Evolutionary conservation across 2,797 vertebrate species (phyloP).

Genomic region (Tadarida brasiliensis): DNA sequence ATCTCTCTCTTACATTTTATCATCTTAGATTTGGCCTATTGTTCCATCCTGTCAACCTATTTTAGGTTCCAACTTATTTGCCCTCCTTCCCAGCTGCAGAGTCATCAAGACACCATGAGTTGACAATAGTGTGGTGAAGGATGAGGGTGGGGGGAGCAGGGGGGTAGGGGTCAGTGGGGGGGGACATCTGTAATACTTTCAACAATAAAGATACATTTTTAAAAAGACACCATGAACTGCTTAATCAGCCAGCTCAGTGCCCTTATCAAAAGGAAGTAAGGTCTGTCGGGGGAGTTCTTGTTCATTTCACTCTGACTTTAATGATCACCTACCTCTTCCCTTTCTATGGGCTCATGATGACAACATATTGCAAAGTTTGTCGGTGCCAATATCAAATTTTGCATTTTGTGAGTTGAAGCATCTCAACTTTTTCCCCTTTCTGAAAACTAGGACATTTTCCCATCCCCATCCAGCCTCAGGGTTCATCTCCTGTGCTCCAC

Average conservation of each 20-base stretch:
- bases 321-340: background rate
- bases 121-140: no score
- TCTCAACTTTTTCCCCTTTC: slow-evolving; percentile 25
- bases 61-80: slow-evolving; percentile 55
- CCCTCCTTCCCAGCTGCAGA: slow-evolving; percentile 61
- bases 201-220: no score
- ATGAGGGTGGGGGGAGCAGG: no score
- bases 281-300: background rate
- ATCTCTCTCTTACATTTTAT: slow-evolving; percentile 58
- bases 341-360: background rate
- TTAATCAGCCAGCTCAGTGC: background rate
- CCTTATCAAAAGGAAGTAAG: slow-evolving; percentile 43
- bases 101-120: background rate
- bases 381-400: background rate
- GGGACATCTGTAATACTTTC: no score
- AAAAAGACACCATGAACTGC: background rate
- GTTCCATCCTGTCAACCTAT: slow-evolving; percentile 69
- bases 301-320: background rate
- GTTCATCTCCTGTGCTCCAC: background rate
- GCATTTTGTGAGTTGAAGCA: background rate
- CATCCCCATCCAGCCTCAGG: background rate
- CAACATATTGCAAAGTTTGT: background rate
- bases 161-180: no score
- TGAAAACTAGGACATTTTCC: slow-evolving; percentile 57
- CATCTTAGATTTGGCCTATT: slow-evolving; percentile 65